These are phyloP conservation scores for Acanthopleura granulata DNA, from an alignment of 2,888 invertebrate species.

Conservation along the genomic window DNA sequence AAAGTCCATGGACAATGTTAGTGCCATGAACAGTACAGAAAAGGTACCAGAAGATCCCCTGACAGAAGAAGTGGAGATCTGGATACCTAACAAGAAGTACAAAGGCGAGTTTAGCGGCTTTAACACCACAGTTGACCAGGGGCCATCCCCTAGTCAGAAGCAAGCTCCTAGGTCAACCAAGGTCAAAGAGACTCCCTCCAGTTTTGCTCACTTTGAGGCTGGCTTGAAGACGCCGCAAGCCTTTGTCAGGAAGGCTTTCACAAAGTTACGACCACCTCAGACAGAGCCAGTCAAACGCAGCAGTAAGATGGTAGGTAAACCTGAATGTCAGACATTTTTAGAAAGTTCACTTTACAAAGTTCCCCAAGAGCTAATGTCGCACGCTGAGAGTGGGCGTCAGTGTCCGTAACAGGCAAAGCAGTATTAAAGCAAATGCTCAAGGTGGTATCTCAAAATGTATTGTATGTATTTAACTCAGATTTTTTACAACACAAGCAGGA, in stretches of 20 bases:
- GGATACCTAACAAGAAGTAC: slow-evolving; percentile 45
- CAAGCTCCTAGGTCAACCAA: slow-evolving; percentile 14
- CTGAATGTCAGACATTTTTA: too few relatives aligned
- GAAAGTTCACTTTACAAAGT: too few relatives aligned
- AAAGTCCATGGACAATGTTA: not conserved
- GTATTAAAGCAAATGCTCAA: too few relatives aligned
- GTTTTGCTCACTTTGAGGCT: slow-evolving; percentile 45
- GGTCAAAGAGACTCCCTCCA: slow-evolving; percentile 2
- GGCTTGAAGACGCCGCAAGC: slow-evolving; percentile 39
- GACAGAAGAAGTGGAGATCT: slow-evolving; percentile 40
- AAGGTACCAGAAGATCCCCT: not conserved
- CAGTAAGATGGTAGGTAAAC: slow-evolving; percentile 21
- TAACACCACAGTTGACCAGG: not conserved
- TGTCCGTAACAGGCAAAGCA: too few relatives aligned
- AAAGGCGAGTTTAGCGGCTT: slow-evolving; percentile 30
- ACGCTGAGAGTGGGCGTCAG: too few relatives aligned
- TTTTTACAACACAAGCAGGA: too few relatives aligned
- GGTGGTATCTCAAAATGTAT: too few relatives aligned
- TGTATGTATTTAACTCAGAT: too few relatives aligned
- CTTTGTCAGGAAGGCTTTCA: slow-evolving; percentile 42
- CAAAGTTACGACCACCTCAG: slow-evolving; percentile 24
- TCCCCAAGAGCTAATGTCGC: too few relatives aligned
- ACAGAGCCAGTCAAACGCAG: slow-evolving; percentile 22
- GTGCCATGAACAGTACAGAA: not conserved
- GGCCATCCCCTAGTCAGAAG: not conserved